Evolutionary conservation across 2,888 invertebrate species (phyloP).

Genomic region (Mylabris sibirica): DNA sequence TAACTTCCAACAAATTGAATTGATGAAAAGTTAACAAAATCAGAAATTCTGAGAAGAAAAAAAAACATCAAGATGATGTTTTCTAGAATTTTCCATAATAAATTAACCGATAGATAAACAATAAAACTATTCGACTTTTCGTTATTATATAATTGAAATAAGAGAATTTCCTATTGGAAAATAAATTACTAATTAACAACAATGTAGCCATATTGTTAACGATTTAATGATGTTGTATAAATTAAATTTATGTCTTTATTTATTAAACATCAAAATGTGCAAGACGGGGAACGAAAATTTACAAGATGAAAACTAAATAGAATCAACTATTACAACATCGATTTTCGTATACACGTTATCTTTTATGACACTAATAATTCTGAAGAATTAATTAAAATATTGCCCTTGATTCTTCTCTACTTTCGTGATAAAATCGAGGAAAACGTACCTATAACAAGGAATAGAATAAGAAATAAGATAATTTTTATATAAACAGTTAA

Average conservation of each 20-base stretch:
- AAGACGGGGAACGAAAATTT: not conserved
- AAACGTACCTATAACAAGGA: not conserved
- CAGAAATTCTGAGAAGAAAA: too few species aligned
- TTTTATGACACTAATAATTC: not conserved
- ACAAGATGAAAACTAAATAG: not conserved
- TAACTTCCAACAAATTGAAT: too few species aligned
- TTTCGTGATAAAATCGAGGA: not conserved
- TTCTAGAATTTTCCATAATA: not conserved
- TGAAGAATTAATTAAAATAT: not conserved
- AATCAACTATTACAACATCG: not conserved
- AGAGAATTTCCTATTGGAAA: not conserved
- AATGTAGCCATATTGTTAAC: not conserved
- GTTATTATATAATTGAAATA: not conserved
- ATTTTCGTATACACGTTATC: not conserved
- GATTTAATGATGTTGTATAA: not conserved
- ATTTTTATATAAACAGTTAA: slow-evolving; percentile 1
- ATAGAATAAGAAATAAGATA: not conserved
- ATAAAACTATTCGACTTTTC: not conserved
- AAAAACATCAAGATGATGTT: too few species aligned
- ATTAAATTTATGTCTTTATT: not conserved
- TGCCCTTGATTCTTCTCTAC: not conserved
- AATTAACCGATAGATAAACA: not conserved
- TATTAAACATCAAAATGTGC: not conserved
- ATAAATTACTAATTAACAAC: not conserved
- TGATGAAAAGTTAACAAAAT: too few species aligned